Conservation (phyloP, 2,797 vertebrate species). For the Propithecus perrieri region DNA sequence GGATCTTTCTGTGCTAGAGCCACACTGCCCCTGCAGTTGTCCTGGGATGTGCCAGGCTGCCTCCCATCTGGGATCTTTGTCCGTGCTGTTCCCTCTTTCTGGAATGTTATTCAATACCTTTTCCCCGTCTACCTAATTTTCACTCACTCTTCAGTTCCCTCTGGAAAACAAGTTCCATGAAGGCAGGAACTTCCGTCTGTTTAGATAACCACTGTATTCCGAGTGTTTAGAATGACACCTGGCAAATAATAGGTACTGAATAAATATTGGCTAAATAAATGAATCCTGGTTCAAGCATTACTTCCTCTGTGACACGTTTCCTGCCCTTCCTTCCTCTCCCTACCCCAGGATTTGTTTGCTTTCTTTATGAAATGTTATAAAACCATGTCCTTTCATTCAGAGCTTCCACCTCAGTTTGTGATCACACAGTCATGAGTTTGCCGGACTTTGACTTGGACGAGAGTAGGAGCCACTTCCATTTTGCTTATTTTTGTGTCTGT, state of each 20-base stretch:
- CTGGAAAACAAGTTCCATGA: neutral
- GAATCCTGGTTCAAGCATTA: neutral
- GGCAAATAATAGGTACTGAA: neutral
- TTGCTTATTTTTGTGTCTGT: neutral
- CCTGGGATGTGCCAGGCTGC: neutral
- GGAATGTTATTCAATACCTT: neutral
- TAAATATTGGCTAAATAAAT: neutral
- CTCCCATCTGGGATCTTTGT: neutral
- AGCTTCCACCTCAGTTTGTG: neutral
- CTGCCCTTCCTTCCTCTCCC: too few relatives aligned
- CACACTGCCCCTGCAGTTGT: accelerated
- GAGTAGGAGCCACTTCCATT: neutral
- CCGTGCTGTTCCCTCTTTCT: neutral
- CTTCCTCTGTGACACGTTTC: neutral
- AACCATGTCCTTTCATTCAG: neutral
- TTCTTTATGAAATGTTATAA: neutral
- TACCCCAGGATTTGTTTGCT: neutral
- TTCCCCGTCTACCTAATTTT: neutral
- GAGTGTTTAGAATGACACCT: neutral
- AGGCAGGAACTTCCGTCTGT: neutral
- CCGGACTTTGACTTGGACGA: neutral
- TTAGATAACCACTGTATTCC: neutral
- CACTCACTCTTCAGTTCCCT: neutral
- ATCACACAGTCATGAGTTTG: neutral
- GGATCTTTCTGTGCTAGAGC: neutral